Conservation (phyloP, 2,888 invertebrate genomes). For the Pseudococcus viburni region DNA sequence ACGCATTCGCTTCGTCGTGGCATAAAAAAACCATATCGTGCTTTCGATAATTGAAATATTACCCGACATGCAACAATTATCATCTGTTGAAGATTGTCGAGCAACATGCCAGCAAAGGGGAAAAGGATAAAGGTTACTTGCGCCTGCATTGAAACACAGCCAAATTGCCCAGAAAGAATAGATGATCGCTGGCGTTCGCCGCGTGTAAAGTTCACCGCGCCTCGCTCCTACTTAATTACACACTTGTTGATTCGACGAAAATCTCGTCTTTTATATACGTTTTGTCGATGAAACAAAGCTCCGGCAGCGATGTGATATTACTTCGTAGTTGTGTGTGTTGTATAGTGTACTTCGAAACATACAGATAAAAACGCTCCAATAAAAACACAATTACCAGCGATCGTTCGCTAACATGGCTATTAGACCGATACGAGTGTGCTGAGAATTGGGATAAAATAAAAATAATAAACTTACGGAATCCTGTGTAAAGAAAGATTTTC, state of each 20-base stretch:
- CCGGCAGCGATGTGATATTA: background rate
- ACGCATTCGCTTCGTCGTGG: background rate
- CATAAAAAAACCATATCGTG: background rate
- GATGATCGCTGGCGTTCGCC: background rate
- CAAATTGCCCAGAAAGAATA: conserved; percentile 22
- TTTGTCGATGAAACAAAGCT: conserved; percentile 22
- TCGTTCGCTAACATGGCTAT: background rate
- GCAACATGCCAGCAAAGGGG: conserved; percentile 2
- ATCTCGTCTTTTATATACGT: conserved; percentile 43
- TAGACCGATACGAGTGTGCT: background rate
- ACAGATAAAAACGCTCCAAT: conserved; percentile 23
- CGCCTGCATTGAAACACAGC: background rate
- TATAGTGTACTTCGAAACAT: background rate
- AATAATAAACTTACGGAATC: background rate
- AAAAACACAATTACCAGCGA: conserved; percentile 14
- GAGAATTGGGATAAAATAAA: conserved; percentile 31
- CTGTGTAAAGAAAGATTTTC: background rate
- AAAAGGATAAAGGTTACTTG: background rate
- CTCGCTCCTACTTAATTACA: conserved; percentile 46
- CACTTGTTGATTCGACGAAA: conserved; percentile 54
- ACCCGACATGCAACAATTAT: conserved; percentile 36
- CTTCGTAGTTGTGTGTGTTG: background rate
- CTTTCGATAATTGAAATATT: conserved; percentile 9
- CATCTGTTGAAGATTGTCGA: conserved; percentile 10
- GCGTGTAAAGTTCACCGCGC: conserved; percentile 1